Conservation (phyloP, 2,797 vertebrate genomes). For the Acrossocheilus fasciatus region DNA sequence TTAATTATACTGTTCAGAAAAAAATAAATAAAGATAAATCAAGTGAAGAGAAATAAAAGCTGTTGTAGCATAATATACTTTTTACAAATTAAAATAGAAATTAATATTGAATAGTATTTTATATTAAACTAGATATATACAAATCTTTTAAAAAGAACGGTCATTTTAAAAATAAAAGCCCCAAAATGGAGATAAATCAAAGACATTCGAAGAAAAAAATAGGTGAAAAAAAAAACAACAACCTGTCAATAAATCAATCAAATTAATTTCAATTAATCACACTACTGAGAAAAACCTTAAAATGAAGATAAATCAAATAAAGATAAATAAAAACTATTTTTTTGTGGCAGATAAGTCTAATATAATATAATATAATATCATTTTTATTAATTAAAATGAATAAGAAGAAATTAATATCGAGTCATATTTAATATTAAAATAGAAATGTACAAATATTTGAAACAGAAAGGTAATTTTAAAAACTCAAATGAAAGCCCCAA, state of each 20-base stretch:
- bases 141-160: neutral
- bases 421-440: neutral
- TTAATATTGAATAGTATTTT: neutral
- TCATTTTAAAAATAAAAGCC: neutral
- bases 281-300: neutral
- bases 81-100: neutral
- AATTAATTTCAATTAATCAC: neutral
- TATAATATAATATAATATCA: neutral
- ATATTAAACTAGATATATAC: neutral
- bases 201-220: too few species aligned
- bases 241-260: neutral
- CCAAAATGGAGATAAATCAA: too few species aligned
- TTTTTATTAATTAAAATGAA: neutral
- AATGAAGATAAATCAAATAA: neutral
- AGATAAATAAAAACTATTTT: too few species aligned
- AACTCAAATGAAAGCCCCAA: neutral
- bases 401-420: neutral
- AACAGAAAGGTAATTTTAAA: neutral
- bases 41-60: neutral
- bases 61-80: neutral
- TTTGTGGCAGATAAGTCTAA: neutral
- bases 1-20: neutral
- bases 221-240: neutral
- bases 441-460: neutral
- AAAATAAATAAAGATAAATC: neutral